phyloP scores from a whole-genome alignment of 2,113 vertebrate genomes.

The Stercorarius parasiticus region DNA sequence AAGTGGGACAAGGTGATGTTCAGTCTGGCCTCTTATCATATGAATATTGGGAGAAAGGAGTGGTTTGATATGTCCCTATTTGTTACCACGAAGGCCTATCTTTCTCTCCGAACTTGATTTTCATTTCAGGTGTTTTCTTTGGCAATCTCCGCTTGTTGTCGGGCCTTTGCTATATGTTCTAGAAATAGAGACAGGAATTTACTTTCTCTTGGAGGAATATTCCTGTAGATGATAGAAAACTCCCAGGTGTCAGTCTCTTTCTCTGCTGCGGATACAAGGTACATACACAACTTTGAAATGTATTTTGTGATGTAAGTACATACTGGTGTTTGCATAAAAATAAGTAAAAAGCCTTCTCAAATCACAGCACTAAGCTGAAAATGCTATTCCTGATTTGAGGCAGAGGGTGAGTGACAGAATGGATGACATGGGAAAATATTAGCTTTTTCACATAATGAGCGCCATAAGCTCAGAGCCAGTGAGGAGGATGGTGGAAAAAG shows the following conservation, averaged over 20 bases:
- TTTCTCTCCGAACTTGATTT: neutral
- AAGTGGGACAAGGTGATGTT: neutral
- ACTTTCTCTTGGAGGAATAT: neutral
- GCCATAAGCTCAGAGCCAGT: neutral
- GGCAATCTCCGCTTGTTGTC: neutral
- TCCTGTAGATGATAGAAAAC: neutral
- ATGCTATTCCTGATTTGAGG: neutral
- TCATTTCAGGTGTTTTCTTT: neutral
- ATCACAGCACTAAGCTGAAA: neutral
- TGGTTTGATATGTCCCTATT: neutral
- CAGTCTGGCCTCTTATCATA: neutral
- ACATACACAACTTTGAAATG: neutral
- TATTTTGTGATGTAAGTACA: neutral
- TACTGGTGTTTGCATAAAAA: neutral
- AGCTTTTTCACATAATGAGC: neutral
- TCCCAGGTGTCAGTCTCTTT: neutral
- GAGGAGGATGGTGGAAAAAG: neutral
- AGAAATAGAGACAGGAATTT: neutral
- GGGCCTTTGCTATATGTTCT: neutral
- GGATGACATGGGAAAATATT: neutral
- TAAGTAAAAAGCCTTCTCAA: neutral
- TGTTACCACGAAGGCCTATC: neutral
- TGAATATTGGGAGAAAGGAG: neutral
- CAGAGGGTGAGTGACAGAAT: neutral
- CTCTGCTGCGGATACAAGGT: neutral